Conservation (phyloP, 2,797 vertebrate genomes). For the Neosilurus mollespiculum region DNA sequence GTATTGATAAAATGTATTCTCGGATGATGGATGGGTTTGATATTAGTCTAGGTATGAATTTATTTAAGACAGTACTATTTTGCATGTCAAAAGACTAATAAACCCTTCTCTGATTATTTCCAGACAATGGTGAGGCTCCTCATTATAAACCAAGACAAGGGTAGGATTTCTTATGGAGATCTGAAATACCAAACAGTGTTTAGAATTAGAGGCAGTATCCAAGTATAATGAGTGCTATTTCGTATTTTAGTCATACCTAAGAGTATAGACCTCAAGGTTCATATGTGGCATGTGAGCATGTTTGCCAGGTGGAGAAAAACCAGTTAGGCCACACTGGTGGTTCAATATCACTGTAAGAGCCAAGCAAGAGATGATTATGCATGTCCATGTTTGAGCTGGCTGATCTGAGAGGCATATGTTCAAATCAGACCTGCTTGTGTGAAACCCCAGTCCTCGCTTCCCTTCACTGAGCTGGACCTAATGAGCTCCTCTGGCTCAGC, state of each 20-base stretch:
- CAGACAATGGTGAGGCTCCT: not conserved
- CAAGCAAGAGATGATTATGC: conserved; percentile 65
- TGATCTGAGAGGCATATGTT: conserved; percentile 59
- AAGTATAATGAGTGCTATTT: not conserved
- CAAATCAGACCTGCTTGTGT: conserved; percentile 49
- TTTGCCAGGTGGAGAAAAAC: conserved; percentile 59
- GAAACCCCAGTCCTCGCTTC: conserved; percentile 33
- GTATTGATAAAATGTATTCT: too few relatives aligned
- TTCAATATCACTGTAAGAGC: conserved; percentile 57
- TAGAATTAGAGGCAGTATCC: not conserved
- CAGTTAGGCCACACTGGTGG: conserved; percentile 47
- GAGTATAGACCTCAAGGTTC: not conserved
- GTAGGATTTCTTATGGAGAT: not conserved
- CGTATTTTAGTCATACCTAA: not conserved
- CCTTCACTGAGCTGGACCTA: conserved; percentile 55
- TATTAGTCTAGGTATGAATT: too few relatives aligned
- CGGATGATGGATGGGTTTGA: too few relatives aligned
- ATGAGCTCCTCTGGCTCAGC: conserved; percentile 52
- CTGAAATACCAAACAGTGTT: not conserved
- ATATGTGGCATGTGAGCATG: not conserved
- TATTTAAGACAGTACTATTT: not conserved
- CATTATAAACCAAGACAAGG: not conserved
- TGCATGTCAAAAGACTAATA: not conserved
- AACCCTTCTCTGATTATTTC: not conserved
- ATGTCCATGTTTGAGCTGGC: conserved; percentile 64